phyloP scores from a whole-genome alignment of 2,797 vertebrate species.

The Poecilia wingei region DNA sequence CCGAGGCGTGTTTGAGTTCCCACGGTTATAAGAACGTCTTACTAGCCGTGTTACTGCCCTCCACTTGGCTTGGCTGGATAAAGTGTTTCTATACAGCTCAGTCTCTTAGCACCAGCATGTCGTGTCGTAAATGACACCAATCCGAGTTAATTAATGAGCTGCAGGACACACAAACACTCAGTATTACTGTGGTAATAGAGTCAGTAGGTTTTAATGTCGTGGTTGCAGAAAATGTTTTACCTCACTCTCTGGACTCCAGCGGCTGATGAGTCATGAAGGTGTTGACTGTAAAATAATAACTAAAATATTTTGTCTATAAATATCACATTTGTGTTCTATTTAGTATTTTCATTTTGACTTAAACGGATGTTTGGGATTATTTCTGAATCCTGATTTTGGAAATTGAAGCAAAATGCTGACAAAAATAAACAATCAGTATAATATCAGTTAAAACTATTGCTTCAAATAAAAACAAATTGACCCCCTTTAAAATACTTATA shows the following conservation, averaged over 20 bases:
- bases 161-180: background rate
- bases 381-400: background rate
- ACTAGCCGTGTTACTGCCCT: slow-evolving; percentile 51
- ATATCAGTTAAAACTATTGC: background rate
- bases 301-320: background rate
- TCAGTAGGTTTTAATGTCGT: slow-evolving; percentile 3
- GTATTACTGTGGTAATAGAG: background rate
- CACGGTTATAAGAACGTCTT: slow-evolving; percentile 43
- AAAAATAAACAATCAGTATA: background rate
- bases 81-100: slow-evolving; percentile 60
- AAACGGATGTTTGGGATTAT: background rate
- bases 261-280: background rate
- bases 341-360: background rate
- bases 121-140: slow-evolving; percentile 64
- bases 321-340: background rate
- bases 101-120: slow-evolving; percentile 65
- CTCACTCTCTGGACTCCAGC: too few relatives aligned
- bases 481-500: background rate
- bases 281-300: background rate
- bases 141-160: slow-evolving; percentile 37
- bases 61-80: slow-evolving; percentile 33
- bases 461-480: background rate
- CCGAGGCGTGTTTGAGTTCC: slow-evolving; percentile 46
- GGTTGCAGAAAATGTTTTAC: background rate
- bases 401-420: background rate